Evolutionary conservation across 2,888 invertebrate genomes (phyloP), one percentile per base, ranked within the genome.

Genomic region (Apodemia mormo): DNA sequence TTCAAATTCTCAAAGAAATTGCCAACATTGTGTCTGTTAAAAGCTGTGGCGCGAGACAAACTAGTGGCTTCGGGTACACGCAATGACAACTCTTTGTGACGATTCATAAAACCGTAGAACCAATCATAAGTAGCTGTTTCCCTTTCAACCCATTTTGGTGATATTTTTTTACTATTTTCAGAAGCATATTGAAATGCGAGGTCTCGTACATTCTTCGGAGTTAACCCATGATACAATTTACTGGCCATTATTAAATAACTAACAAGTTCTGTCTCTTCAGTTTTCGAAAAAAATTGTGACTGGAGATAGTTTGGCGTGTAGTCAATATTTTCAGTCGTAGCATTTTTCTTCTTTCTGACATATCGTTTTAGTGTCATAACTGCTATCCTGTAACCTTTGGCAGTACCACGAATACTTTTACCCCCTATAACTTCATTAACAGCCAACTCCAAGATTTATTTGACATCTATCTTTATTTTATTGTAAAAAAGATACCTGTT

Each of bases 391-490:
- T 70, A 73, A 68, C 33, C 72, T 72, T n/a, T 68, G 14, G 65
- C 68, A 68, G 49, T 68, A 68, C 73, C 71, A 70, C 68, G 70
- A 72, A 70, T 69, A 72, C 70, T 70, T 58, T n/a, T 37, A 67
- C 72, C 69, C 8, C 3, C 72, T n/a, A 69, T 69, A 33, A 70
- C 70, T 67, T 72, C 70, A 45, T 72, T n/a, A 5, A 70, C 68
- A 22, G 69, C 70, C 66, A 30, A 70, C 66, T 66, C 66, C 30
- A 66, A 66, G 66, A 66, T 66, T 66, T 66, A n/a, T n/a, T n/a
- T n/a, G n/a, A n/a, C n/a, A n/a, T n/a, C n/a, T 52, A n/a, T 52
- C 7, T 54, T 54, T 8, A 54, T 54, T 54, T 54, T 6, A 54
- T 22, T 54, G 5, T 54, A 29, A 22, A 54, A 52, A 52, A 52